phyloP scores from a whole-genome alignment of 2,888 invertebrate species.

The Patella ulyssiponensis region DNA sequence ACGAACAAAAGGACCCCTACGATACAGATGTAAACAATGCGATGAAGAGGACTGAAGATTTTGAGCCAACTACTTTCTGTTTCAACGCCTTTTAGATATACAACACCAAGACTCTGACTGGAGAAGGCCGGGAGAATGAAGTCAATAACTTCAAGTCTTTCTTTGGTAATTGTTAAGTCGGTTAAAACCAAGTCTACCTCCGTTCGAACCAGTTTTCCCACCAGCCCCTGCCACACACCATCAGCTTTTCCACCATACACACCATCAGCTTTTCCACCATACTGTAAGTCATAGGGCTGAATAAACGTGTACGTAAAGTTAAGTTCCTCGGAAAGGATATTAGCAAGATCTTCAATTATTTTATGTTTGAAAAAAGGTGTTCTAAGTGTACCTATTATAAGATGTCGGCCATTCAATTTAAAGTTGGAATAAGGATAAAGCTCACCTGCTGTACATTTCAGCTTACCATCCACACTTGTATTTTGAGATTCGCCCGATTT shows the following conservation, averaged over 20 bases:
- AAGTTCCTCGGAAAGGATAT: not conserved
- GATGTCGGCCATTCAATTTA: not conserved
- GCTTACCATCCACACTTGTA: not conserved
- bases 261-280: too few relatives aligned
- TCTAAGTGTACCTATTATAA: not conserved
- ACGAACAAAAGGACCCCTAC: not conserved
- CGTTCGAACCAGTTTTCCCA: not conserved
- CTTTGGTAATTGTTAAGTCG: not conserved
- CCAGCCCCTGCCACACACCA: not conserved
- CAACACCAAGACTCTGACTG: not conserved
- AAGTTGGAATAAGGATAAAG: not conserved
- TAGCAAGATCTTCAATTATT: not conserved
- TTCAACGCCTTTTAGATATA: not conserved
- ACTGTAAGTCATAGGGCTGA: not conserved
- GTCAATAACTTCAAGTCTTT: not conserved
- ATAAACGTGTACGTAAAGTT: not conserved
- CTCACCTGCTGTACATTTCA: not conserved
- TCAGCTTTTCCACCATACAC: not conserved
- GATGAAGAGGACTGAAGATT: not conserved
- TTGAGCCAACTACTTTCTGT: not conserved
- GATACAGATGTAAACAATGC: not conserved
- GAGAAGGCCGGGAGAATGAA: not conserved
- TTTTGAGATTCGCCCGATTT: not conserved
- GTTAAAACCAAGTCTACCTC: not conserved
- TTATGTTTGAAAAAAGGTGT: not conserved